Base-by-base conservation (phyloP, 2,888 invertebrate species). In the Candidula unifasciata region DNA sequence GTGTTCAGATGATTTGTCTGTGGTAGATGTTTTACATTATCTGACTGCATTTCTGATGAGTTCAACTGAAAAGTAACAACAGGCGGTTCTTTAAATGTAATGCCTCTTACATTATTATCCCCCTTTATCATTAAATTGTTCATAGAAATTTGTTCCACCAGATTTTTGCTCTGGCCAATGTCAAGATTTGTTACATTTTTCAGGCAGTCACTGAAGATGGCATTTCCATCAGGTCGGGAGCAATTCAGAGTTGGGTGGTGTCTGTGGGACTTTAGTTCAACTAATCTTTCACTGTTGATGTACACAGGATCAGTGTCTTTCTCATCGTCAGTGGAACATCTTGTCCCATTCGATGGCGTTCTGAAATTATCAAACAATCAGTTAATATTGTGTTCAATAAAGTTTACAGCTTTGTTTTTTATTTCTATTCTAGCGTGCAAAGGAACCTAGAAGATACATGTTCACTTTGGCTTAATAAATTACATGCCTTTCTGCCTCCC, bases 221-320 rank as follows among this genome's bases (percentile, higher is more conserved):
- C 37, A 37, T 18, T 27, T 24, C 35, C 33, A 1, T 82, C 68
- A 35, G 76, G 24, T 73, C 52, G 57, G 77, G 71, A 83, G 66
- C 73, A 83, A 66, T 54, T 83, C n/a, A 77, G 44, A 68, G 86
- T 60, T 35, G 76, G 71, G 21, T 66, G 64, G 13, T 73, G 80
- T 30, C 71, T 76, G 13, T 77, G 73, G 5, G 86, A 71, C 44
- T 80, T 82, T 33, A 86, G 76, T 2, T 82, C 86, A 13, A 79
- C 82, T 2, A 78, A 73, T 30, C 69, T 71, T 37, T 84, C 84
- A 21, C 82, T 69, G 80, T 86, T 86, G 68, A 82, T 82, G 84
- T 86, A 86, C 30, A 80, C 71, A 21, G 84, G 84, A 8, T 86
- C 86, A 16, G 73, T 44, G 10, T 64, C 82, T 18, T 64, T 80